Evolutionary conservation across 2,888 invertebrate genomes (phyloP), one percentile per base, ranked within the genome.

Genomic region (Xiphydria camelus): DNA sequence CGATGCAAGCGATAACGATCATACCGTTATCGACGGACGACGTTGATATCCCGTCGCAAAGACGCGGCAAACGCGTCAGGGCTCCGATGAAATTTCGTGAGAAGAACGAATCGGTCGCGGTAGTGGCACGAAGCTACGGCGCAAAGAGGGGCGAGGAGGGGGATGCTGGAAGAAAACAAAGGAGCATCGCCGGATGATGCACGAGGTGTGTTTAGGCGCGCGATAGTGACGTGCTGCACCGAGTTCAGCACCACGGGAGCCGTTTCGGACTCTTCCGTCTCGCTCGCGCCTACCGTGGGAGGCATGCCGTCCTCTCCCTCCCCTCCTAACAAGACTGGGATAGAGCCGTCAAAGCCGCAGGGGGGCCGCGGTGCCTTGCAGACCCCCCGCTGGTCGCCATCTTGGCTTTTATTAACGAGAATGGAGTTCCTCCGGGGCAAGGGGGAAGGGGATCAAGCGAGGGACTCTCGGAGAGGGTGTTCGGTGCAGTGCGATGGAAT

Each of bases 261-360:
- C 64, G 67, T 66, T 70, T 61, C 60, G 62, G 57, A 61, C 58
- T 44, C 48, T 15, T n/a, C 47, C 25, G 21, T 47, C 44, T 33
- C 26, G 18, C 32, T 29, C 29, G 29, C 3, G 3, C 6, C 3
- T 29, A 29, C 2, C 14, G 14, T 12, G 5, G 9, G 1, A 7
- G 3, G 12, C 14, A 12, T 29, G 14, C 14, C 15, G 29, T 3
- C 29, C 46, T 50, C 57, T 61, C 49, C 48, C 41, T 51, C 57
- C 49, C 41, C 39, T 45, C 53, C 61, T 64, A 73, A 71, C 68
- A 68, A 70, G 69, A 65, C 62, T 60, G 62, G 68, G 70, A 75
- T 75, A 75, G 74, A 75, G 75, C 75, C 73, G 73, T 75, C 75
- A 75, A 70, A 75, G 64, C 75, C 68, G 55, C 75, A 62, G 75